phyloP scores from a whole-genome alignment of 2,888 invertebrate species.

The Acrocyrtus sp. region DNA sequence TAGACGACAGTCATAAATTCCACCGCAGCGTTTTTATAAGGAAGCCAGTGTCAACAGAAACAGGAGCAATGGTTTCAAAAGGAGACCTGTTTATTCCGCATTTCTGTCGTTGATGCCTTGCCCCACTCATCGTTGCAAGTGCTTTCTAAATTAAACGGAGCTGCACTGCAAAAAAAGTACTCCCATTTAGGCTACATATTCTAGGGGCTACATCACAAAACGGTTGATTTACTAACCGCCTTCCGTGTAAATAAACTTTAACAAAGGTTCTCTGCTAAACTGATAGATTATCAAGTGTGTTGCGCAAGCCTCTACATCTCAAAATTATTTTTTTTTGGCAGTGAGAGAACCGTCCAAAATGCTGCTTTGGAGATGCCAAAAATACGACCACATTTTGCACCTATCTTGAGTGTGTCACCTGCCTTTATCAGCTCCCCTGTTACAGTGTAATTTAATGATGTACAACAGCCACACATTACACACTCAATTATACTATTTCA shows the following conservation, averaged over 20 bases:
- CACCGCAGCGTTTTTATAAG: conserved; percentile 28
- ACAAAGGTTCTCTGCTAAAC: conserved; percentile 6
- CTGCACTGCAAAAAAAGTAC: too few relatives aligned
- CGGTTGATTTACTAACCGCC: conserved; percentile 13
- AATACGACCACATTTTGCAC: conserved; percentile 3
- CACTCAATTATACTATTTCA: too few relatives aligned
- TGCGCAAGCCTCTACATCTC: conserved; percentile 26
- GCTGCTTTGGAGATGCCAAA: background rate
- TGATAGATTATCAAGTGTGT: conserved; percentile 31
- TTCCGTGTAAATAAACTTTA: conserved; percentile 16
- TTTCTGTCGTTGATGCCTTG: too few relatives aligned
- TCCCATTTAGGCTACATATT: too few relatives aligned
- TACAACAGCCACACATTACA: too few relatives aligned
- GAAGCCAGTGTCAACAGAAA: conserved; percentile 40
- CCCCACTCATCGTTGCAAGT: too few relatives aligned
- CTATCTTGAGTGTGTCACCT: too few relatives aligned
- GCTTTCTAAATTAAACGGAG: too few relatives aligned
- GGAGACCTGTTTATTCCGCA: background rate
- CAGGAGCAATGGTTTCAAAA: conserved; percentile 25
- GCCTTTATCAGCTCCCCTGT: too few relatives aligned
- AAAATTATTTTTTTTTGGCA: background rate
- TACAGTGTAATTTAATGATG: too few relatives aligned
- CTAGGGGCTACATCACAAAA: too few relatives aligned
- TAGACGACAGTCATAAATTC: conserved; percentile 42
- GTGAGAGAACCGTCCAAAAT: background rate